A percentile compares a stretch with the other conserved stretches of the same genome.
These are phyloP conservation scores for Eudasyphora cyanicolor DNA, from an alignment of 2,888 invertebrate genomes.

Conservation along the genomic window DNA sequence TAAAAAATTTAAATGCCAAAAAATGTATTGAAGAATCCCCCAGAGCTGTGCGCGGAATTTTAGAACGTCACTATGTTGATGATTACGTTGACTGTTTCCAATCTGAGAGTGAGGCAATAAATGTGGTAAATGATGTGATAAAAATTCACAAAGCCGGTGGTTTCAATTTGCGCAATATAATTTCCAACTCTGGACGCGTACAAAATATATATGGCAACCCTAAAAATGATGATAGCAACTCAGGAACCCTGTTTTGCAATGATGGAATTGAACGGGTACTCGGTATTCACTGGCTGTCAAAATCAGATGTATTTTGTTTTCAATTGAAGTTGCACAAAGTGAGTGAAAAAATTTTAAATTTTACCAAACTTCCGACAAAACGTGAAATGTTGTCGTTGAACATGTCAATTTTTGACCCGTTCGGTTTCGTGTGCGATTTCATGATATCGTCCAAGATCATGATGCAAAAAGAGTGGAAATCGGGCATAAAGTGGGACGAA, in stretches of 20 bases:
- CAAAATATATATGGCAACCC: constrained; percentile 17
- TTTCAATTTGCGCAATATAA: constrained; percentile 43
- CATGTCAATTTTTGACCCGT: constrained; percentile 26
- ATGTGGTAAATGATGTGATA: constrained; percentile 39
- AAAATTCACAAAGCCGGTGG: constrained; percentile 48
- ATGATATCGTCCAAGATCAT: background rate
- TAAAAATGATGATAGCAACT: background rate
- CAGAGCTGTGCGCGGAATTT: constrained; percentile 40
- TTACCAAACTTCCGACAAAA: background rate
- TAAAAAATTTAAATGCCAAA: constrained; percentile 47
- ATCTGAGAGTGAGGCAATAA: constrained; percentile 38
- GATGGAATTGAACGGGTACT: background rate
- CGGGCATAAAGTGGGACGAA: background rate
- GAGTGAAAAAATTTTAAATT: background rate
- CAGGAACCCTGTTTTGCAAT: background rate
- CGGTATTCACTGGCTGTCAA: background rate
- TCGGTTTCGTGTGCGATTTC: background rate
- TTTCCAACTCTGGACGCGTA: constrained; percentile 23
- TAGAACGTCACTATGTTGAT: constrained; percentile 50
- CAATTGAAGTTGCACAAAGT: background rate
- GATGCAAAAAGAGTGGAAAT: background rate
- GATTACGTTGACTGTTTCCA: constrained; percentile 55
- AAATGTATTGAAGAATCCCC: background rate
- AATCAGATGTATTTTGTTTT: background rate
- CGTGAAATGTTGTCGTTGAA: background rate